Evolutionary conservation across 2,113 vertebrate genomes (phyloP), one percentile per base, ranked within the genome.

Genomic region (Parotia lawesii): DNA sequence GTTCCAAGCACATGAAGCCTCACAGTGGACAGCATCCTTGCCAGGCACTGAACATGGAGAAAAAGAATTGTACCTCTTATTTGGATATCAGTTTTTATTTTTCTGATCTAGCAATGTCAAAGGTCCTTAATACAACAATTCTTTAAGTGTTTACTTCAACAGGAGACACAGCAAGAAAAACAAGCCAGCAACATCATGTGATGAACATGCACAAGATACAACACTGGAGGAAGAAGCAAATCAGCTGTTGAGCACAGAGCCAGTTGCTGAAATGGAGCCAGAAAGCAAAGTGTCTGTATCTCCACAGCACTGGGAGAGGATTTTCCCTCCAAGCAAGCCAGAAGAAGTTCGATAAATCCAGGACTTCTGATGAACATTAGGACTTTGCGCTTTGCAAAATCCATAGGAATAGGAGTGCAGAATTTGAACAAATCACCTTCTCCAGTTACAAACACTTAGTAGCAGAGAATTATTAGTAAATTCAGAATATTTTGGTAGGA

Each of bases 191-290:
- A 33, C 13, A 28, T 75, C 87, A 69, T 73, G 47, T 62, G 56
- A 66, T 37, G 37, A 93, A 75, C 6, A 29, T 3, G 23, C 47
- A 66, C 10, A 60, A 73, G 35, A 67, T 15, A 89, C 61, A 44
- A 15, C 18, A 37, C 1, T 3, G 8, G 48, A 80, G 76, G 87
- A 89, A 94, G 74, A 89, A 35, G 70, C 5, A 81, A 67, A 86
- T 94, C 83, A 90, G 60, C 87, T 92, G 60, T 13, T 93, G 64
- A 94, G 72, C 50, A 48, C 20, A 81, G 28, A 93, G n/a, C 14
- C 35, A 40, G 44, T 47, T 76, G 51, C 60, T 95, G 86, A 95
- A 80, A 90, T 22, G 12, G 23, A 81, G 44, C 31, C 92, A 86
- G 61, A 80, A 91, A 82, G 40, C 48, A 71, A 91, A 25, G 6